Evolutionary conservation across 2,888 invertebrate genomes (phyloP).

Genomic region (Flexamia atlantica): DNA sequence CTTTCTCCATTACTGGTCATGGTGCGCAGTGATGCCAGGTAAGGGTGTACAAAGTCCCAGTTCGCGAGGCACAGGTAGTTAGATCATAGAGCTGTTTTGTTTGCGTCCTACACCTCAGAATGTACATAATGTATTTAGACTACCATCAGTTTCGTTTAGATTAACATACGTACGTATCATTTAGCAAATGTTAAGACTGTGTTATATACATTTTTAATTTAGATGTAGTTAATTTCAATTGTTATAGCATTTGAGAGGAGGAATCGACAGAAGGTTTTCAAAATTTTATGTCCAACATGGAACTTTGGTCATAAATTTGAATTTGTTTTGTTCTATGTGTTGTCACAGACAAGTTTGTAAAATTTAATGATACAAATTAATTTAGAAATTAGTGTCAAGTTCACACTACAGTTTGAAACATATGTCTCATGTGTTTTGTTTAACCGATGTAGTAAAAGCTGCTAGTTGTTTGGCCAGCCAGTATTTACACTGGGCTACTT

Average conservation of each 20-base stretch:
- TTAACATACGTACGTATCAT: conserved; percentile 53
- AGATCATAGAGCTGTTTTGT: conserved; percentile 12
- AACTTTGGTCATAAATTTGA: no score
- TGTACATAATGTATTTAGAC: conserved; percentile 48
- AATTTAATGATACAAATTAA: no score
- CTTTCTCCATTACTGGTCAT: background rate
- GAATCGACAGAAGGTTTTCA: background rate
- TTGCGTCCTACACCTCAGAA: conserved; percentile 25
- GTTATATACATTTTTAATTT: conserved; percentile 50
- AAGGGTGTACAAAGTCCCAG: conserved; percentile 7
- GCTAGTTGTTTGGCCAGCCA: no score
- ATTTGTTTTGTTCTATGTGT: no score
- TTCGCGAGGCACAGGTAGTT: conserved; percentile 7
- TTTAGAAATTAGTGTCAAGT: no score
- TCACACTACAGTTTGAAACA: no score
- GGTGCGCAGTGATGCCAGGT: conserved; percentile 29
- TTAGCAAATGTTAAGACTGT: conserved; percentile 57
- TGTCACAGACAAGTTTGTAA: no score
- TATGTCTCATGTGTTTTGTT: no score
- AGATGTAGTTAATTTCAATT: conserved; percentile 32
- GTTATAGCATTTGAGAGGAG: conserved; percentile 29
- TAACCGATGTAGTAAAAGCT: no score
- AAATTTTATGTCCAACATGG: no score
- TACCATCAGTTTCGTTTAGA: conserved; percentile 45
- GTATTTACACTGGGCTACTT: no score